Percentiles rank a stretch among this genome's conserved stretches.
phyloP scores from a whole-genome alignment of 2,797 vertebrate genomes.

The Takifugu ocellatus region DNA sequence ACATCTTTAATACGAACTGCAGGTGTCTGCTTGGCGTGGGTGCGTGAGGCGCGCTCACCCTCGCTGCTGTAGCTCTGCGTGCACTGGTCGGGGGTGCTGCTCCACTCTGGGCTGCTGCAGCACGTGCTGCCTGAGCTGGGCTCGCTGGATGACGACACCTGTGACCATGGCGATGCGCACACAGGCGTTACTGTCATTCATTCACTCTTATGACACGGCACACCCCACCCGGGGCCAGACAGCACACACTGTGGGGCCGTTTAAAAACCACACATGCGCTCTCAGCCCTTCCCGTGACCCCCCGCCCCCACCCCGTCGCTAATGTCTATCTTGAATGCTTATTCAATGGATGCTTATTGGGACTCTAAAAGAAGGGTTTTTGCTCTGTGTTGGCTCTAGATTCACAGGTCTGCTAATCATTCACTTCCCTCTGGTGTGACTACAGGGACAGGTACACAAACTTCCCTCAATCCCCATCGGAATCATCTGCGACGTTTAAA shows the following conservation, averaged over 20 bases:
- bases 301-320: not conserved
- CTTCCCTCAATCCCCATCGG: too few species aligned
- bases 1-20: too few species aligned
- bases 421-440: not conserved
- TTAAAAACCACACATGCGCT: constrained; percentile 8
- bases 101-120: constrained; percentile 97
- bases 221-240: constrained; percentile 53
- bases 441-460: not conserved
- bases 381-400: not conserved
- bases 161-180: constrained; percentile 62
- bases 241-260: constrained; percentile 6
- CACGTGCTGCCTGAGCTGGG: constrained; percentile 90
- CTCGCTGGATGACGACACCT: constrained; percentile 85
- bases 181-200: constrained; percentile 79
- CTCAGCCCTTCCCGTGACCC: constrained; percentile 2
- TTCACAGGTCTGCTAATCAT: not conserved
- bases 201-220: constrained; percentile 60
- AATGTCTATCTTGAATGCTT: too few species aligned
- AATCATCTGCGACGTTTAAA: too few species aligned
- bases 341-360: not conserved
- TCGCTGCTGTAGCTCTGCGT: constrained; percentile 72
- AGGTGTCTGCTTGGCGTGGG: too few species aligned
- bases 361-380: not conserved
- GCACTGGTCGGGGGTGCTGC: constrained; percentile 82
- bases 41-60: constrained; percentile 47